Base-by-base conservation (phyloP, 2,113 vertebrate species). In the Apodemus sylvaticus region DNA sequence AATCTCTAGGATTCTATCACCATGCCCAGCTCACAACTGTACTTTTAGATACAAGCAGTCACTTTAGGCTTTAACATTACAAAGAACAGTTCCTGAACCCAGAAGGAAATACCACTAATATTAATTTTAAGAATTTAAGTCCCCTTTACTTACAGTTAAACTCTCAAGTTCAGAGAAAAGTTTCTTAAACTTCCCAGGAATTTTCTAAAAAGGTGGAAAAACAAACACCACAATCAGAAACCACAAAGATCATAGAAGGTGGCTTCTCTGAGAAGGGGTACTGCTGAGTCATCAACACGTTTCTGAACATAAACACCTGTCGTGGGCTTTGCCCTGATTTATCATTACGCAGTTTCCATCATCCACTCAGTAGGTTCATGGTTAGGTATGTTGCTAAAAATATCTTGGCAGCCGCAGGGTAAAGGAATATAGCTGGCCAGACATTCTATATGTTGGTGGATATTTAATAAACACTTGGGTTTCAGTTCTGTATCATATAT, bases 131-230 rank as follows among this genome's bases (percentile, higher is more conserved):
- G 64, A 86, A 3, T 71, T n/a, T n/a, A 55, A 86, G 36, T 78
- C 39, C 5, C n/a, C 19, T 90, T 36, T 71, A 99, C 99, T 99
- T 98, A 99, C 99, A 5, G 99, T 99, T 98, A 99, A 97, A 90
- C 98, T 99, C 98, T 99, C 99, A 97, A 99, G 99, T 98, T 99
- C 99, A 45, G 99, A 99, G 98, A 99, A 99, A 98, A 99, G 98
- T 98, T 99, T 99, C 98, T 99, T 99, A 98, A 99, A 99, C 98
- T 99, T 99, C 64, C 99, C 99, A 95, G 99, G 99, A 97, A 99
- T 99, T 99, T 99, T 99, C 99, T 99, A 96, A 97, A 97, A 96
- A 96, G 26, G 16, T 42, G 7, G 14, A 51, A 85, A 42, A 85
- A 19, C 58, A 85, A 85, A 83, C 22, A 55, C 11, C 48, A 90